These are phyloP conservation scores for Chironomus tentans DNA, from an alignment of 2,888 invertebrate species.

Conservation along the genomic window DNA sequence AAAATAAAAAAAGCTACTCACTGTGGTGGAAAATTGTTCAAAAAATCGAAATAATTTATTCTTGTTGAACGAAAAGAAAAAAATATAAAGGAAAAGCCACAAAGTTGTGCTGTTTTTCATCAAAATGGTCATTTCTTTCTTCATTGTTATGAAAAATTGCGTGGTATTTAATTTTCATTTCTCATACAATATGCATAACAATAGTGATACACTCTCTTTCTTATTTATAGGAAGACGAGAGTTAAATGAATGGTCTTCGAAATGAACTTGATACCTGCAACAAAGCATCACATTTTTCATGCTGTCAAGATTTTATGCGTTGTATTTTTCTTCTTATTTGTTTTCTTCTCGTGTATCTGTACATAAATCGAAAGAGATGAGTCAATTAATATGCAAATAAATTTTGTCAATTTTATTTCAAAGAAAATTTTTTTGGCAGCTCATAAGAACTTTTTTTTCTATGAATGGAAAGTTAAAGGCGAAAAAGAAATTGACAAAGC, in stretches of 20 bases:
- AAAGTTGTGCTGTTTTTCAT: background rate
- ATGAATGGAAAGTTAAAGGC: background rate
- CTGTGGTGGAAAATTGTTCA: background rate
- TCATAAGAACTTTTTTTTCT: background rate
- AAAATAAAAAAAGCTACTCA: background rate
- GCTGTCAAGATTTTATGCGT: too few relatives aligned
- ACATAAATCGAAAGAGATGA: background rate
- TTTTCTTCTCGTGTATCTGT: background rate
- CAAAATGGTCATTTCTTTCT: background rate
- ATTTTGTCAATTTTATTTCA: background rate
- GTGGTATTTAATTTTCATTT: background rate
- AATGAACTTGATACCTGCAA: too few relatives aligned
- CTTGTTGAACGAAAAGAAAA: background rate
- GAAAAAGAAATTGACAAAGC: slow-evolving; percentile 9
- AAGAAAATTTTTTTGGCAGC: slow-evolving; percentile 19
- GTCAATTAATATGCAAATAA: slow-evolving; percentile 26
- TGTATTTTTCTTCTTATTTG: background rate
- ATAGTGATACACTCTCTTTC: too few relatives aligned
- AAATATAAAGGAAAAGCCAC: background rate
- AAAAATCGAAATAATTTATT: slow-evolving; percentile 17
- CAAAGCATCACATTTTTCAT: too few relatives aligned
- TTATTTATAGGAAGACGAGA: too few relatives aligned
- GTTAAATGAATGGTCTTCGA: too few relatives aligned
- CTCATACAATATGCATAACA: too few relatives aligned
- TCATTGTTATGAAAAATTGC: background rate